Evolutionary conservation across 1,140 invertebrate species (phyloP).

Genomic region (Drosophila ogumai): DNA sequence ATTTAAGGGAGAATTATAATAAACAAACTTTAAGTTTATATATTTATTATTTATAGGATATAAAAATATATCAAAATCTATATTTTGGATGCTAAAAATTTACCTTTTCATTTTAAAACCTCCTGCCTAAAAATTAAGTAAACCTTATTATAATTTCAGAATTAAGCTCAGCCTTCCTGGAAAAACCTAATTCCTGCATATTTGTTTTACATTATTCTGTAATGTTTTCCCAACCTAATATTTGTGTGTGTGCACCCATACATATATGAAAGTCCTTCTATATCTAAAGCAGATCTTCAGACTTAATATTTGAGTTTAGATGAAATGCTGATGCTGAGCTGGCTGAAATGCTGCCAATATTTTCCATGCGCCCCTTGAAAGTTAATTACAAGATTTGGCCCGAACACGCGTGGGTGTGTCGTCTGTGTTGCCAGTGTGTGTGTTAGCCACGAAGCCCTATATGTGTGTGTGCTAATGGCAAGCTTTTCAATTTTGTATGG

Average conservation of each 20-base stretch:
- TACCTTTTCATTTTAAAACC: not conserved
- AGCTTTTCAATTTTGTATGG: slow-evolving; percentile 58
- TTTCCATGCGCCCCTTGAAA: slow-evolving; percentile 62
- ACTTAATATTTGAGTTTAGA: slow-evolving; percentile 51
- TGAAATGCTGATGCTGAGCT: slow-evolving; percentile 42
- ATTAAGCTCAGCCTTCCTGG: not conserved
- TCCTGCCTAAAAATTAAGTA: not conserved
- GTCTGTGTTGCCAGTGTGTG: not conserved
- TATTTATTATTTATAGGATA: not conserved
- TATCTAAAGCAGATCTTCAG: slow-evolving; percentile 18
- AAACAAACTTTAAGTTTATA: not conserved
- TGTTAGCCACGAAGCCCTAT: slow-evolving; percentile 16
- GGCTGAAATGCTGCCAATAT: slow-evolving; percentile 61
- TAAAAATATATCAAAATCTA: not conserved
- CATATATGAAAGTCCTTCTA: slow-evolving; percentile 3
- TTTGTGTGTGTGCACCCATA: slow-evolving; percentile 22
- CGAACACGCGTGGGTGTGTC: slow-evolving; percentile 4
- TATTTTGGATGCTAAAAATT: not conserved
- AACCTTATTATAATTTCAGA: not conserved
- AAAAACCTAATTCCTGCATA: not conserved
- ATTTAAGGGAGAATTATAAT: not conserved
- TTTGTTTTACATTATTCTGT: slow-evolving; percentile 13
- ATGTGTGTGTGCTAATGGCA: slow-evolving; percentile 49
- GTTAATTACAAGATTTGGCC: slow-evolving; percentile 68
- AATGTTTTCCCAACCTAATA: slow-evolving; percentile 27